Conservation (phyloP, 1,140 invertebrate species). For the Grapholita molesta region DNA sequence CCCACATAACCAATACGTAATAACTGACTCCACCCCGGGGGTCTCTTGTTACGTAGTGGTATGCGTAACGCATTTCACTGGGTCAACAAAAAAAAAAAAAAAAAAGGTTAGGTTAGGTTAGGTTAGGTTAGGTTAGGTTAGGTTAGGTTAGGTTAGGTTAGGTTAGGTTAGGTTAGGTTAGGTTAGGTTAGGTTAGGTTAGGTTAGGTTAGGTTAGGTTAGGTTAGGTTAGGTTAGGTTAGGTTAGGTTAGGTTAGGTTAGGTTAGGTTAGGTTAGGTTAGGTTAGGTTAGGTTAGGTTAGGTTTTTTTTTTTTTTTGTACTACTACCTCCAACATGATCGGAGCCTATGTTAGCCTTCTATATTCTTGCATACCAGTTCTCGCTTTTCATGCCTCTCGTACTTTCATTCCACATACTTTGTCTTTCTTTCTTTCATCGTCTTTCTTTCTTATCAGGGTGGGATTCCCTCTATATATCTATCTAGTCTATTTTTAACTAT, state of each 20-base stretch:
- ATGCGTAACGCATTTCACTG: too few relatives aligned
- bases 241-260: constrained; percentile 42
- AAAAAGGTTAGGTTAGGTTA: too few relatives aligned
- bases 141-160: too few relatives aligned
- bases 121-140: too few relatives aligned
- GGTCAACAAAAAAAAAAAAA: too few relatives aligned
- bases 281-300: constrained; percentile 26
- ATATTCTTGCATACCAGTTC: neutral
- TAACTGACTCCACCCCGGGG: too few relatives aligned
- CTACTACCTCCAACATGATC: neutral
- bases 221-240: constrained; percentile 35
- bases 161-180: too few relatives aligned
- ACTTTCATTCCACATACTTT: neutral
- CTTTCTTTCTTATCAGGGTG: neutral
- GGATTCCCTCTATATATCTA: neutral
- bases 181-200: too few relatives aligned
- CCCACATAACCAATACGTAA: too few relatives aligned
- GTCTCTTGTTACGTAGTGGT: too few relatives aligned
- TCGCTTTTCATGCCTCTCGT: neutral
- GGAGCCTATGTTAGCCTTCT: neutral
- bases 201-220: too few relatives aligned
- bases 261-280: constrained; percentile 45
- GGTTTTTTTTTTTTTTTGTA: neutral
- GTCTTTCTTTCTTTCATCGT: neutral
- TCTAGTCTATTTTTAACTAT: neutral